Base-by-base conservation (phyloP, 2,113 vertebrate species). In the Melanocharis versteri region DNA sequence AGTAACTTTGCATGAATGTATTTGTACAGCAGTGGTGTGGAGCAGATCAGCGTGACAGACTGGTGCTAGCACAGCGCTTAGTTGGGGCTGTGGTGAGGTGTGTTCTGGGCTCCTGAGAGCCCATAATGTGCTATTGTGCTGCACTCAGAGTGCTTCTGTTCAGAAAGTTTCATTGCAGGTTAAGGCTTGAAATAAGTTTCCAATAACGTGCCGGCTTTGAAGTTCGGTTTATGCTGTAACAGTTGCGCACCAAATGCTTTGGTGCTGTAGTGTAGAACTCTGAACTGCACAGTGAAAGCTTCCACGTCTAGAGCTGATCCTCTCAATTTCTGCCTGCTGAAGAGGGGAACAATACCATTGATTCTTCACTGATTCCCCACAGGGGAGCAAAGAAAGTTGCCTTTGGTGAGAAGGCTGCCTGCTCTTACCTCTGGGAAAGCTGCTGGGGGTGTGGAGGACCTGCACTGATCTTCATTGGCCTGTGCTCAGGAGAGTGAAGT, bases 1-100 rank as follows among this genome's bases (percentile, higher is more conserved):
- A 57, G 70, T 65, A 76, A 75, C 62, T 96, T 89, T 78, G 78
- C 93, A 66, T 81, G n/a, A 30, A 39, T 20, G 28, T 58, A 2
- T 88, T 78, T 87, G 83, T 89, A 61, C 45, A 50, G 81, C 28
- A 62, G 81, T 47, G 84, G 40, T 33, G 83, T 1, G 4, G 73
- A 65, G 65, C 69, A 35, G 58, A 22, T 44, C 42, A 58, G n/a
- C 8, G 23, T 72, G 87, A 53, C 40, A 33, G 47, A 7, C 37
- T 13, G 68, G 22, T 85, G 45, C 39, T 66, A 4, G 54, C 1
- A 0, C n/a, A 50, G 66, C 0, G 1, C 60, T 37, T 30, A 19
- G 21, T 7, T 35, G 37, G 87, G 78, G 75, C 12, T 50, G 35
- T 16, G 47, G 30, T 60, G 78, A 62, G 78, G 20, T 69, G 58